Evolutionary conservation across 1,140 invertebrate species (phyloP).

Genomic region (Polyergus mexicanus): DNA sequence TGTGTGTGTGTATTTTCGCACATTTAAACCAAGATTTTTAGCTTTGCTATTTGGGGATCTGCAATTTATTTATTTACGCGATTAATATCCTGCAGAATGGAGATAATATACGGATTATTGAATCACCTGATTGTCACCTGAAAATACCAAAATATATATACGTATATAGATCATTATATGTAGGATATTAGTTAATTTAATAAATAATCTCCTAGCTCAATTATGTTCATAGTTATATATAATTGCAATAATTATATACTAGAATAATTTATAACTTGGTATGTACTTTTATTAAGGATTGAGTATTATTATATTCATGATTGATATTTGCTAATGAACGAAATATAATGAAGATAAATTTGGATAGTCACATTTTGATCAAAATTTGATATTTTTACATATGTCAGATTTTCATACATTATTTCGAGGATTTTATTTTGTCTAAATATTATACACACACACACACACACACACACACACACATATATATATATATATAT

Average conservation of each 20-base stretch:
- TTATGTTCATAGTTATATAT: background rate
- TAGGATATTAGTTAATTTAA: background rate
- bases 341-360: slow-evolving; percentile 26
- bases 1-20: background rate
- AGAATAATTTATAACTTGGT: slow-evolving; percentile 21
- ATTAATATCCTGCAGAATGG: slow-evolving; percentile 4
- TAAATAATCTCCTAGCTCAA: background rate
- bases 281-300: background rate
- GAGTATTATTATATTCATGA: slow-evolving; percentile 21
- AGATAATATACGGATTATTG: background rate
- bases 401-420: background rate
- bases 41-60: background rate
- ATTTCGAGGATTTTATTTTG: background rate
- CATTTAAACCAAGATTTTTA: background rate
- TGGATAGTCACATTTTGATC: background rate
- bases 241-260: slow-evolving; percentile 17
- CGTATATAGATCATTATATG: background rate
- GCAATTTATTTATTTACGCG: background rate
- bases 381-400: background rate
- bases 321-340: slow-evolving; percentile 10
- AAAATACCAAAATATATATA: background rate
- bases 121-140: background rate
- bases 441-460: background rate
- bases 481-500: background rate
- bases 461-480: background rate